Evolutionary conservation across 2,888 invertebrate genomes (phyloP).

Genomic region (Steromphala cineraria): DNA sequence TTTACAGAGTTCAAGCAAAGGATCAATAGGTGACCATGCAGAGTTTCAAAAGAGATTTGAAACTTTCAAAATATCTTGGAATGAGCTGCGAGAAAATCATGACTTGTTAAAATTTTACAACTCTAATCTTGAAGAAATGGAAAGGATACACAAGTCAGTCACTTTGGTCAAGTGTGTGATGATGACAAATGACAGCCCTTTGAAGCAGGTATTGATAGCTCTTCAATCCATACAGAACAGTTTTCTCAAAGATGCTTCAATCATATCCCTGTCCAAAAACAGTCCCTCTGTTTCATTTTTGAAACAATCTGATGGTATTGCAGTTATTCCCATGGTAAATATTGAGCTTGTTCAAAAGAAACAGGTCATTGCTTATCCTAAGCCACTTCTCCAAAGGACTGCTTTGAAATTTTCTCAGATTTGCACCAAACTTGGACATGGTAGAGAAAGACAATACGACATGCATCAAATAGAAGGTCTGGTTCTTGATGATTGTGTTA

Average conservation of each 20-base stretch:
- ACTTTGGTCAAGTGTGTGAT: not conserved
- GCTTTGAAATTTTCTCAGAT: constrained; percentile 1
- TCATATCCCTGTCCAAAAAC: not conserved
- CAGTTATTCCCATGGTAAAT: not conserved
- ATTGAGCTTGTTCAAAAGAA: not conserved
- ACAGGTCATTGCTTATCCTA: not conserved
- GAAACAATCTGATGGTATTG: not conserved
- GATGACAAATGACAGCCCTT: not conserved
- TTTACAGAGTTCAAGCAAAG: not conserved
- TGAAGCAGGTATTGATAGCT: not conserved
- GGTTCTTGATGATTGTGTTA: not conserved
- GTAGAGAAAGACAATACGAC: constrained; percentile 9
- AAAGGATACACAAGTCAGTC: not conserved
- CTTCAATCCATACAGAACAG: not conserved
- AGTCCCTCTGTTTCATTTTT: not conserved
- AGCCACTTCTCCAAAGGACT: no score
- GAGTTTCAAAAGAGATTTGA: not conserved
- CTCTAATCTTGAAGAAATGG: not conserved
- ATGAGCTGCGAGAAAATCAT: not conserved
- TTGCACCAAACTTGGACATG: not conserved
- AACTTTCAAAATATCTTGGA: not conserved
- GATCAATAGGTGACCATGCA: not conserved
- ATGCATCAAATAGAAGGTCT: constrained; percentile 11
- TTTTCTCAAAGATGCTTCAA: not conserved
- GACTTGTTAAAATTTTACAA: not conserved